Conservation (phyloP, 1,140 invertebrate genomes). For the Amyelois transitella region DNA sequence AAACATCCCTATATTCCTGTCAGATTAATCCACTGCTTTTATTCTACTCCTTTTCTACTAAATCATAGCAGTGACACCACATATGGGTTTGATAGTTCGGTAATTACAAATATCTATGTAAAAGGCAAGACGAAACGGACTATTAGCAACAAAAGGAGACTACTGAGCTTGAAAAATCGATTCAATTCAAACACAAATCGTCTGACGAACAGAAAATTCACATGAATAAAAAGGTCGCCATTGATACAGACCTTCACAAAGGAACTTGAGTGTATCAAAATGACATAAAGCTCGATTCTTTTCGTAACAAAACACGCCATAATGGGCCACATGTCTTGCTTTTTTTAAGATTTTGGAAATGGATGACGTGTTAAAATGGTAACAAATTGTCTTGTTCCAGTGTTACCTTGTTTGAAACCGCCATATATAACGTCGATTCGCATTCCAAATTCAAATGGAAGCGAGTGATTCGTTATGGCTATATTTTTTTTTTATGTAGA, state of each 20-base stretch:
- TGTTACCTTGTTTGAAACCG: conserved; percentile 37
- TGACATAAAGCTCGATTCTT: conserved; percentile 67
- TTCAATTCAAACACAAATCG: conserved; percentile 60
- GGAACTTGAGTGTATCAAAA: conserved; percentile 66
- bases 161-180: conserved; percentile 71
- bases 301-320: conserved; percentile 55
- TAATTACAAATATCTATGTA: conserved; percentile 41
- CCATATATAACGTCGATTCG: conserved; percentile 41
- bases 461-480: conserved; percentile 42
- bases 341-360: conserved; percentile 57
- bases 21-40: too few relatives aligned
- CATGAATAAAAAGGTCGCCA: conserved; percentile 51
- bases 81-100: conserved; percentile 23
- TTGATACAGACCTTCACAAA: conserved; percentile 54
- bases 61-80: neutral
- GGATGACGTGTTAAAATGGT: conserved; percentile 73
- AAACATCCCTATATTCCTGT: too few relatives aligned
- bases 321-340: conserved; percentile 54
- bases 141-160: conserved; percentile 61
- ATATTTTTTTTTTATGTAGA: conserved; percentile 22
- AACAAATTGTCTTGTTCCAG: conserved; percentile 40
- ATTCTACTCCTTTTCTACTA: too few relatives aligned
- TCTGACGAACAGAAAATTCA: conserved; percentile 40
- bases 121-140: conserved; percentile 31
- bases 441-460: conserved; percentile 43